phyloP scores from a whole-genome alignment of 2,888 invertebrate genomes.

The Tinea pellionella region DNA sequence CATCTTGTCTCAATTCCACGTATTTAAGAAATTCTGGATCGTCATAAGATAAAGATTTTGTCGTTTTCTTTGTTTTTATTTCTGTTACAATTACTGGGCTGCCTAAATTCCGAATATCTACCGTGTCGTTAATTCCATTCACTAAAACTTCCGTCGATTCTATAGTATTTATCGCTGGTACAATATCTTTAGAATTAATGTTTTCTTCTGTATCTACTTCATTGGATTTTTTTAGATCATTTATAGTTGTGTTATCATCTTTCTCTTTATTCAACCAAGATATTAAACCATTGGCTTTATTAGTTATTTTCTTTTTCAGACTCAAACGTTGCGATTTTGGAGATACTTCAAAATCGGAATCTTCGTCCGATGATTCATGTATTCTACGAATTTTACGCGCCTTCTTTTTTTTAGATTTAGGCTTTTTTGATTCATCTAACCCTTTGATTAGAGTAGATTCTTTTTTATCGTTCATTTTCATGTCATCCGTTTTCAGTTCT shows the following conservation, averaged over 20 bases:
- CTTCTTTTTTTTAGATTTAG: not conserved
- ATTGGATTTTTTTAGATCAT: no score
- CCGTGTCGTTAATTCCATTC: not conserved
- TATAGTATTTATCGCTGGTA: not conserved
- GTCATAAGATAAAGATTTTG: conserved; percentile 23
- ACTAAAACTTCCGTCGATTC: conserved; percentile 11
- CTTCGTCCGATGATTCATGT: not conserved
- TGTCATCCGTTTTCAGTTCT: conserved; percentile 37
- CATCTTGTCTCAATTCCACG: conserved; percentile 52
- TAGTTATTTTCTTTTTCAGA: not conserved
- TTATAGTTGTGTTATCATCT: not conserved
- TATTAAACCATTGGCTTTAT: not conserved
- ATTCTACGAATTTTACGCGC: not conserved
- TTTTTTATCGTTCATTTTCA: conserved; percentile 30
- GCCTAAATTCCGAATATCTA: not conserved
- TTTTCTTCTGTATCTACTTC: not conserved
- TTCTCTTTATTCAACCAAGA: not conserved
- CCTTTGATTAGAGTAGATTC: conserved; percentile 43
- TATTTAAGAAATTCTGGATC: conserved; percentile 57
- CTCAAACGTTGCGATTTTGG: not conserved
- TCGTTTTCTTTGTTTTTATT: conserved; percentile 10
- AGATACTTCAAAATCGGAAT: not conserved
- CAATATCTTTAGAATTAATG: not conserved
- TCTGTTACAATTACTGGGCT: not conserved
- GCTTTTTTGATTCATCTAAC: conserved; percentile 14